Evolutionary conservation across 2,888 invertebrate genomes (phyloP), one percentile per base, ranked within the genome.

Genomic region (Drosophila phalerata): DNA sequence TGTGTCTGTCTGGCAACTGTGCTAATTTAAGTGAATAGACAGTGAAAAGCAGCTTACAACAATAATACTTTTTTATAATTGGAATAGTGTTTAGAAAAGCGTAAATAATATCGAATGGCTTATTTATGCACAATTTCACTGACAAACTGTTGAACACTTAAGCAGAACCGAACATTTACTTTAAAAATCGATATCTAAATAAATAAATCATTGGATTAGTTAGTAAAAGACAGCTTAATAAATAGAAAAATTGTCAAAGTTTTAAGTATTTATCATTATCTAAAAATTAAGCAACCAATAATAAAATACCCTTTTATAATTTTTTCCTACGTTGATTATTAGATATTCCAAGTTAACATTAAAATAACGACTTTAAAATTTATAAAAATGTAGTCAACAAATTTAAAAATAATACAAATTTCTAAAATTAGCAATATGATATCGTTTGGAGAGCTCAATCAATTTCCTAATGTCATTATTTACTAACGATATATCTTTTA

Each of bases 381-480:
- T 3, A 37, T n/a, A 37, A n/a, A 38, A 8, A 6, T 2, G 0
- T 6, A 6, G 8, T 15, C 15, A 15, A 3, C 0, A 5, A 10
- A 28, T 17, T 9, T 2, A n/a, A 13, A 6, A 17, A 19, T 49
- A 9, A 10, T 30, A 17, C 0, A n/a, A 5, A 8, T 15, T 52
- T 25, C 10, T 2, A 11, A 42, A 53, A 3, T 15, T 52, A 15
- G n/a, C 11, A 19, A 42, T 28, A n/a, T 40, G 6, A 10, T 19
- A 15, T 52, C 11, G 19, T 25, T 68, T 42, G 30, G n/a, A 22
- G 9, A n/a, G 10, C 30, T 47, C 22, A 34, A 70, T 62, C 45
- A 70, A 70, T 56, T 47, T 17, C 15, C 19, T 15, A 15, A 38
- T 47, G 45, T 25, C 34, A 57, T 52, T 47, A 57, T 60, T 68